Percentiles rank a stretch among this genome's conserved stretches.
phyloP scores from a whole-genome alignment of 2,888 invertebrate species.

The Spodoptera littoralis region DNA sequence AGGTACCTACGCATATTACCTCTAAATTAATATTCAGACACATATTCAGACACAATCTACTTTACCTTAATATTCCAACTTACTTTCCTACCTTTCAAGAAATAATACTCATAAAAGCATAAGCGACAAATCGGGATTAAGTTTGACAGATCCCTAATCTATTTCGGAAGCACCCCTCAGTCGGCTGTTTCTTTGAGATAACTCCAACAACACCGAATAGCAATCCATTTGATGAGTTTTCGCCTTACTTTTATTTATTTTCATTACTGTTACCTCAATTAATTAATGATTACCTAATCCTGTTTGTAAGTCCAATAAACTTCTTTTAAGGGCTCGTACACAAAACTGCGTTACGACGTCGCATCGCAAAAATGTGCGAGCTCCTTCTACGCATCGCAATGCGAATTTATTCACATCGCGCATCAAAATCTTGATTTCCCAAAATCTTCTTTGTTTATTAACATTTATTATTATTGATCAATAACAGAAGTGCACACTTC shows the following conservation, averaged over 20 bases:
- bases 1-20: no score
- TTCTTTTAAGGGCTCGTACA: no score
- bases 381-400: no score
- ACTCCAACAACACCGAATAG: slow-evolving; percentile 30
- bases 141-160: slow-evolving; percentile 47
- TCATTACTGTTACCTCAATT: slow-evolving; percentile 12
- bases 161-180: slow-evolving; percentile 18
- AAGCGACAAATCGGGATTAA: slow-evolving; percentile 47
- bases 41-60: neutral
- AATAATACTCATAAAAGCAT: slow-evolving; percentile 26
- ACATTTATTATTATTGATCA: no score
- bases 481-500: no score
- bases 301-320: neutral
- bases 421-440: no score
- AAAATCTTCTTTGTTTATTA: no score
- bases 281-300: neutral
- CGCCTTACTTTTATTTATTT: slow-evolving; percentile 17
- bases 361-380: no score
- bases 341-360: no score
- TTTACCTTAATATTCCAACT: neutral
- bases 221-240: slow-evolving; percentile 46
- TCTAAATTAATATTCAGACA: no score
- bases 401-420: no score
- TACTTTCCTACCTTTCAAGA: slow-evolving; percentile 2
- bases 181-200: slow-evolving; percentile 38